These are phyloP conservation scores for Antennarius maculatus DNA, from an alignment of 2,797 vertebrate genomes.

Conservation along the genomic window DNA sequence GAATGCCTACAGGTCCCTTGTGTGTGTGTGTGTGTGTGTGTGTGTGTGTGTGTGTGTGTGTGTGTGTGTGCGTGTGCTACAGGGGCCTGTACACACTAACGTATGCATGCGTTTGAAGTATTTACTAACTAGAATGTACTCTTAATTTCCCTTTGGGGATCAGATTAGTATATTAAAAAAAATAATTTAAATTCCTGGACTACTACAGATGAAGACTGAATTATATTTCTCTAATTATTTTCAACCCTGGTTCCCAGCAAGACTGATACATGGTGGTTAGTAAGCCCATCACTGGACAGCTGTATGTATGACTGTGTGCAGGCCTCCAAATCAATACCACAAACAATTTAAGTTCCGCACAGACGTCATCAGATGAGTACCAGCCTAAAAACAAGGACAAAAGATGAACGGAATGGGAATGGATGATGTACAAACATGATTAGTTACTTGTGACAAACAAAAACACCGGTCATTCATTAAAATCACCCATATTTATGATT, in stretches of 20 bases:
- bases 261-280: constrained; percentile 67
- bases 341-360: constrained; percentile 60
- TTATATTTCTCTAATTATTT: constrained; percentile 50
- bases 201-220: background rate
- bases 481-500: background rate
- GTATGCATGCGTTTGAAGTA: no score
- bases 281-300: constrained; percentile 66
- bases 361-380: constrained; percentile 24
- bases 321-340: constrained; percentile 69
- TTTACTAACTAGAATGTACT: no score
- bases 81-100: no score
- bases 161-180: constrained; percentile 1
- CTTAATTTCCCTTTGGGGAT: no score
- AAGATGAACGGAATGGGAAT: constrained; percentile 29
- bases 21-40: no score
- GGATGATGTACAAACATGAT: background rate
- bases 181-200: constrained; percentile 4
- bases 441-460: no score
- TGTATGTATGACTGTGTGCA: constrained; percentile 65
- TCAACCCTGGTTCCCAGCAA: constrained; percentile 55
- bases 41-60: no score
- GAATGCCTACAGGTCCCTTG: no score
- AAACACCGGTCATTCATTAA: background rate
- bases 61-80: no score
- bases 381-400: constrained; percentile 27